Conservation (phyloP, 2,888 invertebrate genomes). For the Hydrotaea cyrtoneurina region DNA sequence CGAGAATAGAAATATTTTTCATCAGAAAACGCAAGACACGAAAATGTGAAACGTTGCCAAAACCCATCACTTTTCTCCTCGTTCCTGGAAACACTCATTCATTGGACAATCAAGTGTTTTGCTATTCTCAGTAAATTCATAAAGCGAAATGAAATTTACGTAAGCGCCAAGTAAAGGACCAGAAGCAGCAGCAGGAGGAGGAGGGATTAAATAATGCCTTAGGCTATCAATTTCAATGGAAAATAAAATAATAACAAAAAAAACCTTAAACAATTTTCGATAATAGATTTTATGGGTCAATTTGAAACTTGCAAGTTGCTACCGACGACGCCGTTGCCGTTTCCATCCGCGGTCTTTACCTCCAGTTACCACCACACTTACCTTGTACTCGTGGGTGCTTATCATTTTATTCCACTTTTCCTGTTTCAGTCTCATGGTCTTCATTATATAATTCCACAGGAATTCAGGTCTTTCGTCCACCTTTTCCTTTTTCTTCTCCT, state of each 20-base stretch:
- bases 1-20: too few species aligned
- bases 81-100: too few species aligned
- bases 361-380: constrained; percentile 63
- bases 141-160: not conserved
- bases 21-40: too few species aligned
- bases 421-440: constrained; percentile 73
- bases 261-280: constrained; percentile 25
- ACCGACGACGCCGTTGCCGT: not conserved
- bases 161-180: not conserved
- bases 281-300: constrained; percentile 43
- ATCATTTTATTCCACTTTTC: constrained; percentile 76
- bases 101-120: not conserved
- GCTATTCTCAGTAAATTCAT: not conserved
- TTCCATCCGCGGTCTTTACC: not conserved
- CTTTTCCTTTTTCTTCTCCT: constrained; percentile 68
- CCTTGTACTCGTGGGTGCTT: constrained; percentile 71
- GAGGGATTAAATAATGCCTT: not conserved
- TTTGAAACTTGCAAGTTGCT: not conserved
- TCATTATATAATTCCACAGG: constrained; percentile 74
- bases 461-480: constrained; percentile 71
- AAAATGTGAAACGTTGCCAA: too few species aligned
- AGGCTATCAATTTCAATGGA: constrained; percentile 26
- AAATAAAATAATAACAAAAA: constrained; percentile 10
- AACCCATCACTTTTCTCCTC: too few species aligned
- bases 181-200: not conserved